Evolutionary conservation across 1,140 invertebrate genomes (phyloP).

Genomic region (Drosophila burlai): DNA sequence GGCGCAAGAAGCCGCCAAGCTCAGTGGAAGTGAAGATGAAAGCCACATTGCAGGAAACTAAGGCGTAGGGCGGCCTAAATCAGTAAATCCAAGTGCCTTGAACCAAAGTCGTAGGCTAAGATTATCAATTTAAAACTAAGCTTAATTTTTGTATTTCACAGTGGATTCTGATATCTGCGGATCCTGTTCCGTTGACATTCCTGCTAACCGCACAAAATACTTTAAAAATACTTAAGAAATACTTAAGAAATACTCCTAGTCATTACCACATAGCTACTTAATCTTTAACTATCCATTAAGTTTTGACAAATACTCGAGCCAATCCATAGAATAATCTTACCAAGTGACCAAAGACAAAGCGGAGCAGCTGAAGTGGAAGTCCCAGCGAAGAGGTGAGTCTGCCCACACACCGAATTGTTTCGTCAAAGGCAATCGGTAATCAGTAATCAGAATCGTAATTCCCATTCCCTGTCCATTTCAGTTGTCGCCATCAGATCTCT

Average conservation of each 20-base stretch:
- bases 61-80: constrained; percentile 32
- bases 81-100: constrained; percentile 59
- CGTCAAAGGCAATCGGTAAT: constrained; percentile 41
- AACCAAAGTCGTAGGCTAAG: constrained; percentile 64
- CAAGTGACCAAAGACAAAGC: not conserved
- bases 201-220: constrained; percentile 15
- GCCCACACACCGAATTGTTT: constrained; percentile 8
- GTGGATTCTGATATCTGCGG: not conserved
- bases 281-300: constrained; percentile 24
- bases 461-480: constrained; percentile 39
- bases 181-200: constrained; percentile 11
- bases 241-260: constrained; percentile 29
- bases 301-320: constrained; percentile 6
- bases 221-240: constrained; percentile 19
- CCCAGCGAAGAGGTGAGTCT: constrained; percentile 10
- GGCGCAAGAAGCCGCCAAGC: constrained; percentile 43
- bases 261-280: constrained; percentile 15
- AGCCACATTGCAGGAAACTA: constrained; percentile 29
- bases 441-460: constrained; percentile 48
- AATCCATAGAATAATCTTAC: constrained; percentile 3
- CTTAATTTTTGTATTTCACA: constrained; percentile 7
- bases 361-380: constrained; percentile 1
- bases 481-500: constrained; percentile 11
- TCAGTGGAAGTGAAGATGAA: constrained; percentile 8
- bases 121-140: constrained; percentile 12